A percentile compares a stretch with the other conserved stretches of the same genome.
Conservation (phyloP, 2,888 invertebrate species). For the Troilus luridus region DNA sequence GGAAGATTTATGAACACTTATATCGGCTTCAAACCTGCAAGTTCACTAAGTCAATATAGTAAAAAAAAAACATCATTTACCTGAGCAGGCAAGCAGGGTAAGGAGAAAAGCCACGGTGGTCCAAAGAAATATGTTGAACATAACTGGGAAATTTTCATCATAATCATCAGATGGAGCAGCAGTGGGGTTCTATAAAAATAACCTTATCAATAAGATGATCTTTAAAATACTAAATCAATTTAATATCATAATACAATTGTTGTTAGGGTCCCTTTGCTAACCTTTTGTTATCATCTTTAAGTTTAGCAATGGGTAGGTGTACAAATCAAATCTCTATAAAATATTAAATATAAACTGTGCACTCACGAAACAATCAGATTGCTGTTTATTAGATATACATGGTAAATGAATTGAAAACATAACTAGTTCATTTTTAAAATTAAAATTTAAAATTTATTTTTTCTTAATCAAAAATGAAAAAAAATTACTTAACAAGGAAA, state of each 20-base stretch:
- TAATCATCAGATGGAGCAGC: background rate
- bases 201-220: slow-evolving; percentile 15
- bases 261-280: background rate
- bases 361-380: too few species aligned
- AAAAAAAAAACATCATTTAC: slow-evolving; percentile 67
- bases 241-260: background rate
- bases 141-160: slow-evolving; percentile 82
- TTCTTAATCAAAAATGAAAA: too few species aligned
- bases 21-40: background rate
- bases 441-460: too few species aligned
- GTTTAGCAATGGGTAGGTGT: background rate
- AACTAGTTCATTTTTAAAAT: too few species aligned
- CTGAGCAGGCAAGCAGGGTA: slow-evolving; percentile 81
- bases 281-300: background rate
- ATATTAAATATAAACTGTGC: background rate
- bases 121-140: slow-evolving; percentile 93
- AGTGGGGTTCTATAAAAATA: slow-evolving; percentile 48
- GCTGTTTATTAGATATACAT: too few species aligned
- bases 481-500: too few species aligned
- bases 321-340: background rate
- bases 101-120: slow-evolving; percentile 83
- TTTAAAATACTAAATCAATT: background rate
- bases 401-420: too few species aligned
- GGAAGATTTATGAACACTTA: background rate
- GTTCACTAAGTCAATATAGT: background rate